Percentiles rank a stretch among this genome's conserved stretches.
These are phyloP conservation scores for Plecotus auritus DNA, from an alignment of 2,113 vertebrate genomes.

Conservation along the genomic window DNA sequence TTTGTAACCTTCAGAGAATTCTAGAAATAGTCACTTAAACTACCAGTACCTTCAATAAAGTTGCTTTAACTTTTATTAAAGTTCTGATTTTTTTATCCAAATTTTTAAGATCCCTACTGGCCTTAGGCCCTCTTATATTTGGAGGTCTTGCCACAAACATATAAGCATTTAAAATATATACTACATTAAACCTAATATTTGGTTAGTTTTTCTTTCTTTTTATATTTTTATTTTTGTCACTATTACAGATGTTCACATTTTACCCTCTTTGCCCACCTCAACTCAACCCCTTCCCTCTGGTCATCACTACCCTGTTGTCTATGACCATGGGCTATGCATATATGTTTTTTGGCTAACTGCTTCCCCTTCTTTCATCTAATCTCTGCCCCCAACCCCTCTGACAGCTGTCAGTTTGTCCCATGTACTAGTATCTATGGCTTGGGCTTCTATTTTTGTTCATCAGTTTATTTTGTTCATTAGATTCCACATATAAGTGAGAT, in stretches of 20 bases:
- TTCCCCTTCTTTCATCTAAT: not conserved
- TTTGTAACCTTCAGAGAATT: slow-evolving; percentile 36
- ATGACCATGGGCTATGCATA: not conserved
- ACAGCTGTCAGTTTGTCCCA: not conserved
- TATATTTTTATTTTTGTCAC: slow-evolving; percentile 28
- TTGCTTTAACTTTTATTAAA: not conserved
- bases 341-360: not conserved
- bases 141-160: not conserved
- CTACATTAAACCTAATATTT: slow-evolving; percentile 2
- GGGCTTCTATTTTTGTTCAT: not conserved
- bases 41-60: not conserved
- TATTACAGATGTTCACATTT: not conserved
- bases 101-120: not conserved
- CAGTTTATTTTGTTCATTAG: not conserved
- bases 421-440: not conserved
- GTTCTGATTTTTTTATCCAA: not conserved
- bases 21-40: slow-evolving; percentile 18
- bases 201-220: not conserved
- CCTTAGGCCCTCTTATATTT: not conserved
- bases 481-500: not conserved
- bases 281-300: not conserved
- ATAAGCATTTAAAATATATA: not conserved
- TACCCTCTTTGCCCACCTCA: not conserved
- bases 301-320: not conserved
- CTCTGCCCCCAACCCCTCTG: not conserved